Conservation (phyloP, 2,888 invertebrate genomes). For the Phyto melanocephala region DNA sequence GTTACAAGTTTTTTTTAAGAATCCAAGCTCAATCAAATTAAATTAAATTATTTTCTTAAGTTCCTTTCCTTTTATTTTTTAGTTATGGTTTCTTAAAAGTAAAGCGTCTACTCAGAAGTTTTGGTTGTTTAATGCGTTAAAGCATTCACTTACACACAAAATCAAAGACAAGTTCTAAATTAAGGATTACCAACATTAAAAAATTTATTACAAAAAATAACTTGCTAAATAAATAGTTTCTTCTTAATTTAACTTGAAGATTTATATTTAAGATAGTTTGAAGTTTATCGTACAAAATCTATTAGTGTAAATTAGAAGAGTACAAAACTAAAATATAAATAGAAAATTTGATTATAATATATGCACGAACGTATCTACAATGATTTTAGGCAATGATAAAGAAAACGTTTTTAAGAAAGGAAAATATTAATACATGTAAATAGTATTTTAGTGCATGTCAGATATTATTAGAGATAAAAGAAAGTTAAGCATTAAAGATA, state of each 20-base stretch:
- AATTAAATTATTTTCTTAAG: too few relatives aligned
- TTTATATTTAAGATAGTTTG: background rate
- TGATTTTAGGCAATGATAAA: background rate
- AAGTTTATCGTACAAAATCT: background rate
- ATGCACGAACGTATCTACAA: background rate
- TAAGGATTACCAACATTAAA: background rate
- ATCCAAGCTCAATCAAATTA: too few relatives aligned
- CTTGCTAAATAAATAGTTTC: conserved; percentile 18
- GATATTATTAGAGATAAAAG: too few relatives aligned
- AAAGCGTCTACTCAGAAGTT: background rate
- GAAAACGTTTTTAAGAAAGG: background rate
- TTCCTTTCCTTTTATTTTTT: too few relatives aligned
- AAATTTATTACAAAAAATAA: conserved; percentile 1
- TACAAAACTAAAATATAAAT: background rate
- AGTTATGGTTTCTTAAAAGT: too few relatives aligned
- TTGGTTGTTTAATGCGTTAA: background rate
- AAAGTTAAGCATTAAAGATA: too few relatives aligned
- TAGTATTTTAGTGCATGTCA: too few relatives aligned
- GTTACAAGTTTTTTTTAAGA: too few relatives aligned
- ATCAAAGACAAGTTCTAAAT: background rate
- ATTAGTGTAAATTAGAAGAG: background rate
- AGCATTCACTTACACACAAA: background rate
- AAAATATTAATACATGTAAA: background rate
- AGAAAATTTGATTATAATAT: background rate
- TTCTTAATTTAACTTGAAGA: background rate